These are phyloP conservation scores for Pongo pygmaeus DNA, from an alignment of 2,113 vertebrate genomes.

Conservation along the genomic window DNA sequence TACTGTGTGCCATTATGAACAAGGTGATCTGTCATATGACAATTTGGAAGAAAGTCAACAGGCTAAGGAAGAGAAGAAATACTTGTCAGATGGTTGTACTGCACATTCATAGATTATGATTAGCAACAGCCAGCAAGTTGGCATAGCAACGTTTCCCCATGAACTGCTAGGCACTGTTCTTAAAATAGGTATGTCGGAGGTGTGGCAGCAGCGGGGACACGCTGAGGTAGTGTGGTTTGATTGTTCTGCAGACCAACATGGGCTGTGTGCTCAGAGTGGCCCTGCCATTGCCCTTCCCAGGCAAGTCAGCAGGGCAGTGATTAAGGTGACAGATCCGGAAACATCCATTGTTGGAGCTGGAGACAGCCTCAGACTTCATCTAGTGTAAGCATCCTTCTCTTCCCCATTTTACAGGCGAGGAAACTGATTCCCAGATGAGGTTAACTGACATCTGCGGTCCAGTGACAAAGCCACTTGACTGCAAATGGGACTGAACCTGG, in stretches of 20 bases:
- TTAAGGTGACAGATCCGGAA: fast-evolving
- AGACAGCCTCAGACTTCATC: not conserved
- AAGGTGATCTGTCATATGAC: not conserved
- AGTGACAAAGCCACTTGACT: fast-evolving
- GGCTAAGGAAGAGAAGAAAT: constrained; percentile 52
- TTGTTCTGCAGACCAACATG: not conserved
- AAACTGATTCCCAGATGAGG: not conserved
- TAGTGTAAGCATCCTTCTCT: fast-evolving
- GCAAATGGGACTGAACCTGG: not conserved
- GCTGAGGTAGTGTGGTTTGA: fast-evolving
- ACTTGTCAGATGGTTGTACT: constrained; percentile 75
- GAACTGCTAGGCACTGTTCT: constrained; percentile 67
- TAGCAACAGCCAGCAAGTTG: constrained; percentile 79
- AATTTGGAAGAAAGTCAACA: not conserved
- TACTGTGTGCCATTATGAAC: not conserved
- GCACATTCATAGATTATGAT: constrained; percentile 74
- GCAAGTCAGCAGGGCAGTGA: not conserved
- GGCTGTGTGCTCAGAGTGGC: not conserved
- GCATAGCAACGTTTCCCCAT: constrained; percentile 82
- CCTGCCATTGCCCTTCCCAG: not conserved
- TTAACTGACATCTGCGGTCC: fast-evolving
- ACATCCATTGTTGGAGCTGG: not conserved
- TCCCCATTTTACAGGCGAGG: not conserved
- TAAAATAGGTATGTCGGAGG: constrained; percentile 77
- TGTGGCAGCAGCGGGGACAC: not conserved